These are phyloP conservation scores for Pungitius pungitius DNA, from an alignment of 2,113 vertebrate species.

Conservation along the genomic window DNA sequence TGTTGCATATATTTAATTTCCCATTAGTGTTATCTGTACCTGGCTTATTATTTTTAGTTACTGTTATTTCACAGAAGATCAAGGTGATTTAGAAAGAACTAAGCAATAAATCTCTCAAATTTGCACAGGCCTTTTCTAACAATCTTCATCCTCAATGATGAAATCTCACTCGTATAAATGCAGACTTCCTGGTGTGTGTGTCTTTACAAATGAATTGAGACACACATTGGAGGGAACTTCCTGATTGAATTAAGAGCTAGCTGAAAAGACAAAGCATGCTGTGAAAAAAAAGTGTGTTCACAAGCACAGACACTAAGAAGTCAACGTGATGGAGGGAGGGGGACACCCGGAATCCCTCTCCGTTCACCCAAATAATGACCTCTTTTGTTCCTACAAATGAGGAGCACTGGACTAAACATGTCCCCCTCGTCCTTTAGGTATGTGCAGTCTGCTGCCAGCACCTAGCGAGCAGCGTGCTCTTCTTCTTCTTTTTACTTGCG, in stretches of 20 bases:
- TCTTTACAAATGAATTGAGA: neutral
- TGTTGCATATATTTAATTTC: neutral
- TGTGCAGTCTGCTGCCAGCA: neutral
- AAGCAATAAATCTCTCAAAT: neutral
- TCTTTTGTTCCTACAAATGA: conserved; percentile 20
- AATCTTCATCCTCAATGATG: neutral
- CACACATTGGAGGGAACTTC: neutral
- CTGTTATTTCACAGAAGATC: neutral
- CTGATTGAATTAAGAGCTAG: conserved; percentile 8
- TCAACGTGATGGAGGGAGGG: too few relatives aligned
- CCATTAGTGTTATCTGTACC: neutral
- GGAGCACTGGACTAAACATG: conserved; percentile 2
- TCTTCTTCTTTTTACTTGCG: neutral
- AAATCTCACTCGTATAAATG: neutral
- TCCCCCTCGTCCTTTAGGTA: neutral
- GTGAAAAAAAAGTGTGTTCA: too few relatives aligned
- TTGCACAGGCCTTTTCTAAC: neutral
- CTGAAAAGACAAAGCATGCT: neutral
- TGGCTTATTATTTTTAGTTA: neutral
- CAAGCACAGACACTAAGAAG: too few relatives aligned
- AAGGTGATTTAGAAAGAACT: neutral
- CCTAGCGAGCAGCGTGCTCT: neutral
- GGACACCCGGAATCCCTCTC: conserved; percentile 8
- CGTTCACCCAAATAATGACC: neutral
- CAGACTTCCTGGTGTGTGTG: neutral